Evolutionary conservation across 2,797 vertebrate genomes (phyloP).

Genomic region (Gambusia yucatana): DNA sequence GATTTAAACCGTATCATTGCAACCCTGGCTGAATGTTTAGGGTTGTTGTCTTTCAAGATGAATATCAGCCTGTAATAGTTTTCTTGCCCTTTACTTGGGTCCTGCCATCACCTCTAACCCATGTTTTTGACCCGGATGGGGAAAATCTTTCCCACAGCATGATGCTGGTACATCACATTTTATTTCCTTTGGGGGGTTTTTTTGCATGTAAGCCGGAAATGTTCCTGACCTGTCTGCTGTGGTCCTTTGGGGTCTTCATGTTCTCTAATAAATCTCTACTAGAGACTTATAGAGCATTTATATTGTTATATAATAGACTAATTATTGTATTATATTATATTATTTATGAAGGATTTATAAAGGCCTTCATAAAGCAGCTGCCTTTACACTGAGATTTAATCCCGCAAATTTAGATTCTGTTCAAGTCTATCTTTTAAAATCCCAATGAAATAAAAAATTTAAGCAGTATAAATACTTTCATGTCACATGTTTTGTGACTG

Average conservation of each 20-base stretch:
- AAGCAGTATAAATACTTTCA: background rate
- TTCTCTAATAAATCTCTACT: background rate
- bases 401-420: background rate
- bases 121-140: background rate
- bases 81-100: background rate
- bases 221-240: background rate
- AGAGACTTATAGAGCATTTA: too few relatives aligned
- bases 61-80: background rate
- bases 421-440: background rate
- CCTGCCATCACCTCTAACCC: background rate
- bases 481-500: background rate
- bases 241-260: background rate
- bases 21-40: background rate
- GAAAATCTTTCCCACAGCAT: background rate
- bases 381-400: background rate
- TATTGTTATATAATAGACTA: too few relatives aligned
- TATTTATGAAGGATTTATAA: too few relatives aligned
- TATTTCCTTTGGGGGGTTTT: too few relatives aligned
- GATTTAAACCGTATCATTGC: background rate
- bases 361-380: background rate
- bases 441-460: background rate
- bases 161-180: background rate
- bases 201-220: background rate
- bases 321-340: too few relatives aligned
- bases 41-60: background rate